Evolutionary conservation across 23 tunicate genomes (phyloP).

Genomic region (Ascidia mentula): DNA sequence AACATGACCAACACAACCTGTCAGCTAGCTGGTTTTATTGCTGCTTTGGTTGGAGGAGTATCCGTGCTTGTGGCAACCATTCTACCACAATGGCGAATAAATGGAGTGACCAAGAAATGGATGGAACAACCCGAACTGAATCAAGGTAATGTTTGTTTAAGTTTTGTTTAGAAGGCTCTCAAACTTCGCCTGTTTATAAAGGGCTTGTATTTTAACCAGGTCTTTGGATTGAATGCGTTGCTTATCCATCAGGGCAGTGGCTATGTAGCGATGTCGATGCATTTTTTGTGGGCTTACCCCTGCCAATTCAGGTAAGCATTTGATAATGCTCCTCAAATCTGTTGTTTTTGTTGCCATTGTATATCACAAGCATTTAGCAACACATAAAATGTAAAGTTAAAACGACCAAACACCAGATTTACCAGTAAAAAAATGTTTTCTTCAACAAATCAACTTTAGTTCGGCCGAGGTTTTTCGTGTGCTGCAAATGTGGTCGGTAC

Average conservation of each 20-base stretch:
- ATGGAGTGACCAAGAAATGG: slow-evolving; percentile 52
- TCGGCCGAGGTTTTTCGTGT: slow-evolving; percentile 71
- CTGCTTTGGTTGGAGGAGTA: slow-evolving; percentile 8
- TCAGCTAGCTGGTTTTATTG: slow-evolving; percentile 39
- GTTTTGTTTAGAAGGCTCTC: not conserved
- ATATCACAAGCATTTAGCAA: too few species aligned
- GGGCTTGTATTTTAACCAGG: slow-evolving; percentile 29
- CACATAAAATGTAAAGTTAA: too few species aligned
- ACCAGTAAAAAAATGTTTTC: too few species aligned
- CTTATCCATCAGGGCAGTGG: slow-evolving; percentile 82
- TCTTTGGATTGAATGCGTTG: slow-evolving; percentile 70
- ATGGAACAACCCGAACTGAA: slow-evolving; percentile 36
- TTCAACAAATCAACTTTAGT: too few species aligned
- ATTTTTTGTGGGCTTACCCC: slow-evolving; percentile 71
- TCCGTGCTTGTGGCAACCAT: slow-evolving; percentile 34
- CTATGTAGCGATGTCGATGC: slow-evolving; percentile 77
- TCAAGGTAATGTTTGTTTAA: slow-evolving; percentile 25
- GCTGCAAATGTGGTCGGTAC: slow-evolving; percentile 42
- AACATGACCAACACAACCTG: slow-evolving; percentile 19
- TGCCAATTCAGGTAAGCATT: slow-evolving; percentile 42
- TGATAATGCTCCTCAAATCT: too few species aligned
- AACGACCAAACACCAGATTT: too few species aligned
- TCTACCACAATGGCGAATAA: slow-evolving; percentile 71
- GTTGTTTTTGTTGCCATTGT: too few species aligned
- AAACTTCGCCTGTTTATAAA: not conserved